Conservation (phyloP, 1,140 invertebrate species). For the Drosophila littoralis region DNA sequence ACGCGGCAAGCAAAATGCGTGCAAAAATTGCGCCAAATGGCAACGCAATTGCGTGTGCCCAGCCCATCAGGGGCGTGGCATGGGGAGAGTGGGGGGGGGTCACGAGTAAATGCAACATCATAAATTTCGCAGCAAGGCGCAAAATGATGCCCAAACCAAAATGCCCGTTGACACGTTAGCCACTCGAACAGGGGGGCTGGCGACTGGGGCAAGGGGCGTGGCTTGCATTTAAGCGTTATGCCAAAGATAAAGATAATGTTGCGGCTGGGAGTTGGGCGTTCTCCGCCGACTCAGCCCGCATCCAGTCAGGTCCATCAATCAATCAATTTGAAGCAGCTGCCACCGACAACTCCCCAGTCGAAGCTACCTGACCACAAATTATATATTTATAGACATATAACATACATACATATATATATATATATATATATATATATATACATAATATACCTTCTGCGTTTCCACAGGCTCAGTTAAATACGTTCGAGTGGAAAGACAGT, state of each 20-base stretch:
- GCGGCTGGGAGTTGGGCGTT: neutral
- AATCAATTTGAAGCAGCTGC: neutral
- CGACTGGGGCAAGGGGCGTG: too few relatives aligned
- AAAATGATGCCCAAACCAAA: conserved; percentile 30
- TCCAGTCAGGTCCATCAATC: conserved; percentile 1
- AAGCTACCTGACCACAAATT: neutral
- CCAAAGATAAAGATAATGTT: neutral
- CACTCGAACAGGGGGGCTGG: conserved; percentile 11
- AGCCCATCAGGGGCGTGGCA: neutral
- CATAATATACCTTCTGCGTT: neutral
- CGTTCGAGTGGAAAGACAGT: neutral
- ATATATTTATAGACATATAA: neutral
- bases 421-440: neutral
- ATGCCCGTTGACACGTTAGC: conserved; percentile 40
- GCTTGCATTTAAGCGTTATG: neutral
- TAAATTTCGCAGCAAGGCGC: conserved; percentile 31
- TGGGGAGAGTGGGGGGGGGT: neutral
- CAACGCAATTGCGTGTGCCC: conserved; percentile 53
- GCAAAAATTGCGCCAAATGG: conserved; percentile 8
- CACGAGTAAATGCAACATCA: conserved; percentile 42
- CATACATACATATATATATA: neutral
- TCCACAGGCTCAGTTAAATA: neutral
- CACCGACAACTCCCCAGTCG: neutral
- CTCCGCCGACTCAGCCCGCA: too few relatives aligned
- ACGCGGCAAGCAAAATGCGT: too few relatives aligned